These are phyloP conservation scores for Neoaliturus tenellus DNA, from an alignment of 2,888 invertebrate genomes.

Conservation along the genomic window DNA sequence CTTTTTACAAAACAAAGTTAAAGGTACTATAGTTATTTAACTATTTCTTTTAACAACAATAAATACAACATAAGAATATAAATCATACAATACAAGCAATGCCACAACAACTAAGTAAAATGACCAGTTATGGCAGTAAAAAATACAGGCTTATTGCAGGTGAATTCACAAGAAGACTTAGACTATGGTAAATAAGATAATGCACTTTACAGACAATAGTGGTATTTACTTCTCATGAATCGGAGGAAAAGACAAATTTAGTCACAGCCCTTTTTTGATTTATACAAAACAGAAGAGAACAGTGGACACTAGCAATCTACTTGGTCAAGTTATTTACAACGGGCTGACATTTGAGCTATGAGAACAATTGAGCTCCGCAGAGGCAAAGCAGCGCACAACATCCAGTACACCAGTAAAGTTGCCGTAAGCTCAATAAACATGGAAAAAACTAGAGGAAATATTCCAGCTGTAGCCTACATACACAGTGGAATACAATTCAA, in stretches of 20 bases:
- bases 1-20: constrained; percentile 9
- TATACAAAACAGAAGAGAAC: constrained; percentile 22
- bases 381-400: constrained; percentile 42
- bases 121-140: constrained; percentile 55
- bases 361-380: background rate
- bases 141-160: constrained; percentile 50
- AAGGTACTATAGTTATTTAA: constrained; percentile 12
- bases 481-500: no score
- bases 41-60: constrained; percentile 20
- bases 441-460: no score
- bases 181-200: constrained; percentile 37
- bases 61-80: constrained; percentile 10
- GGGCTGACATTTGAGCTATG: constrained; percentile 43
- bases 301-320: constrained; percentile 15
- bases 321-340: constrained; percentile 38
- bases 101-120: constrained; percentile 42
- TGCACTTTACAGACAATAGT: constrained; percentile 29
- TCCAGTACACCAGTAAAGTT: no score
- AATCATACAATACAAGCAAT: constrained; percentile 13
- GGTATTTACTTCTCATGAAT: constrained; percentile 33
- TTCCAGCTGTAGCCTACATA: no score
- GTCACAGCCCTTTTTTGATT: constrained; percentile 56
- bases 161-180: constrained; percentile 29
- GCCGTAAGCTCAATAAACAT: no score
- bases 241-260: constrained; percentile 13